Evolutionary conservation across 2,797 vertebrate genomes (phyloP).

Genomic region (Sphaeramia orbicularis): DNA sequence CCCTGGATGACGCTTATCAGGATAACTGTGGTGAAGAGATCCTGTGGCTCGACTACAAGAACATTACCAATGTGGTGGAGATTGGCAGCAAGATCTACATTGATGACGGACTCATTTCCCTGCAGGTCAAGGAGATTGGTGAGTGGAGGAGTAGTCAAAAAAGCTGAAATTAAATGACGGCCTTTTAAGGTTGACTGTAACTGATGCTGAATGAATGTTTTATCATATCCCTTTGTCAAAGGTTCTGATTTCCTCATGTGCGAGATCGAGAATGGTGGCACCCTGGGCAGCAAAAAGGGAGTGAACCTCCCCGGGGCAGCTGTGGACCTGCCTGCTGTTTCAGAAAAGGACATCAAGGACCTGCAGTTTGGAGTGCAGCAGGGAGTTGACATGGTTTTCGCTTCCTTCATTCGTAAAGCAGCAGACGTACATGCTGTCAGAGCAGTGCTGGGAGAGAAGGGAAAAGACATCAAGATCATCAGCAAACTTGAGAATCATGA

Average conservation of each 20-base stretch:
- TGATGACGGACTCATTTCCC: slow-evolving; percentile 96
- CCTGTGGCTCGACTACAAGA: slow-evolving; percentile 98
- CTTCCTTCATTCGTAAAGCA: slow-evolving; percentile 98
- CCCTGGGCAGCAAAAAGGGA: slow-evolving; percentile 96
- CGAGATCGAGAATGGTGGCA: slow-evolving; percentile 93
- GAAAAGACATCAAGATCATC: slow-evolving; percentile 98
- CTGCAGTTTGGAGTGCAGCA: slow-evolving; percentile 94
- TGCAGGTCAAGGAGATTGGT: slow-evolving; percentile 94
- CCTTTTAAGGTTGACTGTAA: too few species aligned
- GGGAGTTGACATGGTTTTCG: slow-evolving; percentile 97
- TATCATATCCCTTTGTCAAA: slow-evolving; percentile 47
- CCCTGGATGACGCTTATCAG: slow-evolving; percentile 90
- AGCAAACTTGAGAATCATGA: slow-evolving; percentile 99
- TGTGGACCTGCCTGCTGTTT: slow-evolving; percentile 95
- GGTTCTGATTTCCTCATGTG: slow-evolving; percentile 90
- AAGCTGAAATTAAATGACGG: too few species aligned
- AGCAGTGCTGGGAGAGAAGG: slow-evolving; percentile 93
- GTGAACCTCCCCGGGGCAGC: slow-evolving; percentile 96
- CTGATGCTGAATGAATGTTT: too few species aligned
- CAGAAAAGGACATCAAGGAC: slow-evolving; percentile 94
- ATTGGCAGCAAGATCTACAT: slow-evolving; percentile 95
- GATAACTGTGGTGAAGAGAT: slow-evolving; percentile 91
- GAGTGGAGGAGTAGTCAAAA: slow-evolving; percentile 29
- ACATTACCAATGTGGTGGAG: slow-evolving; percentile 93
- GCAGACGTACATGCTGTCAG: slow-evolving; percentile 94